phyloP scores from a whole-genome alignment of 2,113 vertebrate genomes.

The Burhinus oedicnemus region DNA sequence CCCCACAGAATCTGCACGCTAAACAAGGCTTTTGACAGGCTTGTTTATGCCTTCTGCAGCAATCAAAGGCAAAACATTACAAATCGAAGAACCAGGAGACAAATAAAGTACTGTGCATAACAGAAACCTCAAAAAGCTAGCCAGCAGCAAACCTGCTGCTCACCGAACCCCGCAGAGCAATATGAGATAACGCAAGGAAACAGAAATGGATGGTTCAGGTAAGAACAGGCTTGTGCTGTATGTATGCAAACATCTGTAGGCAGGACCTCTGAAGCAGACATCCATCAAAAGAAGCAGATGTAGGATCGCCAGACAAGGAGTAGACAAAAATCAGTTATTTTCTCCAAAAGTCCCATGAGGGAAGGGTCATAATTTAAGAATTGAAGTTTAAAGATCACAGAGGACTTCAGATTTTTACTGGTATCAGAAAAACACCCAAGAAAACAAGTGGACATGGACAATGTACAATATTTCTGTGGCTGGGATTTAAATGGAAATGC shows the following conservation, averaged over 20 bases:
- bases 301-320: background rate
- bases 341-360: background rate
- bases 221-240: background rate
- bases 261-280: background rate
- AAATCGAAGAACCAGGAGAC: slow-evolving; percentile 54
- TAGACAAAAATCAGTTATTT: background rate
- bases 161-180: background rate
- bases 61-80: slow-evolving; percentile 58
- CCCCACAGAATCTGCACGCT: background rate
- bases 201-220: background rate
- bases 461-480: background rate
- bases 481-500: background rate
- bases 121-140: slow-evolving; percentile 33
- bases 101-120: background rate
- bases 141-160: slow-evolving; percentile 45
- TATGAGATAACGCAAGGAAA: background rate
- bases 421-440: background rate
- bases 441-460: background rate
- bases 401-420: background rate
- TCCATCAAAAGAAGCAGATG: background rate
- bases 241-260: background rate
- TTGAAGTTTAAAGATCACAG: background rate
- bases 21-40: slow-evolving; percentile 59
- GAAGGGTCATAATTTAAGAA: background rate
- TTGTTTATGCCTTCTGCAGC: slow-evolving; percentile 58